Evolutionary conservation across 2,888 invertebrate genomes (phyloP), one percentile per base, ranked within the genome.

Genomic region (Rhingia campestris): DNA sequence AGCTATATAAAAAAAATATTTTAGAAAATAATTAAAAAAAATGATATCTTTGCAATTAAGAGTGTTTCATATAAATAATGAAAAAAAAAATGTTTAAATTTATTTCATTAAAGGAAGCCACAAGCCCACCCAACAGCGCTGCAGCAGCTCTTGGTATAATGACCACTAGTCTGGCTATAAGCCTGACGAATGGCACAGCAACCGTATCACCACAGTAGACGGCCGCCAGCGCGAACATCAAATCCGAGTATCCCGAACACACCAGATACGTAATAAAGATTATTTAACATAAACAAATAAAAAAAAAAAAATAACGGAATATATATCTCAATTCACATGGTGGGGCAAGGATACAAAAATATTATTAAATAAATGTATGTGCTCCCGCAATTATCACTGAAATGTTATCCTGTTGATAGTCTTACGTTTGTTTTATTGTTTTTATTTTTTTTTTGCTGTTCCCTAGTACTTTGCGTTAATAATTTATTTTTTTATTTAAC

Each of bases 131-230:
- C 80, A 88, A 69, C 39, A 77, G 51, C 45, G 76, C 81, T 35
- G 63, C 86, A 63, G 53, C 86, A 41, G 56, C 87, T 61, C 80
- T 87, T 74, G 88, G 89, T 79, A 87, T 91, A 87, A 89, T 91
- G 86, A 88, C 90, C 59, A 89, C 89, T 87, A 88, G 89, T 51
- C 87, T 91, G 86, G 88, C 89, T 75, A 88, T 91, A 88, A 89
- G 89, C 59, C 87, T 91, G 85, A 87, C 88, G 81, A 88, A 88
- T 86, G 88, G 88, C 85, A 70, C 90, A 82, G 76, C 89, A 87
- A 88, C 87, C 59, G 88, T 89, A 85, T 75, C 85, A 59, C 86
- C 86, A 39, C 86, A 88, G 77, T 86, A 86, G 69, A 82, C 33
- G 67, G 4, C 5, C 10, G 30, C 43, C 49, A 33, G 10, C 43